A percentile compares a stretch with the other conserved stretches of the same genome.
Evolutionary conservation across 1,140 invertebrate genomes (phyloP).

Genomic region (Pissodes strobi): DNA sequence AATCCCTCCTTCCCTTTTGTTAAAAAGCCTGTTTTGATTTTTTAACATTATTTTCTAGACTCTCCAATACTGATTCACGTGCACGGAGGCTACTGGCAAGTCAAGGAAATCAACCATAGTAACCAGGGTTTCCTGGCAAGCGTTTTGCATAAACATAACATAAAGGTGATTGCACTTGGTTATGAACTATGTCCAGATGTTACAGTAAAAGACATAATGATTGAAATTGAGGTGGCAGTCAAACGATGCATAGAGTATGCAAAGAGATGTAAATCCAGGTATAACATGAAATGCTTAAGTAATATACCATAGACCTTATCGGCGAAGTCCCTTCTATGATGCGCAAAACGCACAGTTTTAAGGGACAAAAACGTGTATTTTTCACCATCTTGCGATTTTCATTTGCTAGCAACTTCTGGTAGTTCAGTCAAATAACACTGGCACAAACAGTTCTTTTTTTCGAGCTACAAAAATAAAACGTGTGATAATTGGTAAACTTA

Average conservation of each 20-base stretch:
- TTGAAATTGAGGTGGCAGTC: conserved; percentile 17
- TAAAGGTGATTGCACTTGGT: conserved; percentile 21
- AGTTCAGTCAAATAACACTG: no score
- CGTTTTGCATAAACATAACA: conserved; percentile 17
- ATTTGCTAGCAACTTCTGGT: no score
- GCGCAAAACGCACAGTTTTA: no score
- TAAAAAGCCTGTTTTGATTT: not conserved
- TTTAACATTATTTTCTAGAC: conserved; percentile 1
- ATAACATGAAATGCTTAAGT: not conserved
- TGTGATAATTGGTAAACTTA: no score
- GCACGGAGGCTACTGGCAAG: conserved; percentile 34
- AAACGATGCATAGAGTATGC: conserved; percentile 25
- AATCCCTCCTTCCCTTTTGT: not conserved
- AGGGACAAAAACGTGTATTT: no score
- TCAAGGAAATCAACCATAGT: conserved; percentile 17
- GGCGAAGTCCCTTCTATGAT: no score
- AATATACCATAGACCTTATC: no score
- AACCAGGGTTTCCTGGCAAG: conserved; percentile 23
- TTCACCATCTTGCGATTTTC: no score
- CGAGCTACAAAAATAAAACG: no score
- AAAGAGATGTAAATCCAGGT: conserved; percentile 18
- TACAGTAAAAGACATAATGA: conserved; percentile 14
- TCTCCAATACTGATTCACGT: conserved; percentile 23
- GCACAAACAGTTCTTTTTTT: no score
- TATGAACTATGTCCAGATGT: conserved; percentile 27